phyloP scores from a whole-genome alignment of 1,140 invertebrate genomes.

The Drosophila micromelanica region DNA sequence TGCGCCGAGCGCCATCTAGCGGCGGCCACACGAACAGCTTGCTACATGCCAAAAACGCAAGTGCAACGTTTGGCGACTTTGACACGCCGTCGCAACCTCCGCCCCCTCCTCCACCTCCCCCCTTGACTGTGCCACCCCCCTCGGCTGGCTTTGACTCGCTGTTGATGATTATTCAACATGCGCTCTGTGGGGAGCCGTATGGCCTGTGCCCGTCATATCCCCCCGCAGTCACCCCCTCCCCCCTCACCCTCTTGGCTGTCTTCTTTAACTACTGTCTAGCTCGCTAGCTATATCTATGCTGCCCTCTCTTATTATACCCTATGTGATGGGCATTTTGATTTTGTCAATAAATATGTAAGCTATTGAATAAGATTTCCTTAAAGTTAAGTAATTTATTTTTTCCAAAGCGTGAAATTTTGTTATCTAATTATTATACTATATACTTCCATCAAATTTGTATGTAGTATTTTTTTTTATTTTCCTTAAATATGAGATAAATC shows the following conservation, averaged over 20 bases:
- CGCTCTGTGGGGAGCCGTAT: slow-evolving; percentile 72
- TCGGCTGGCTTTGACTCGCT: slow-evolving; percentile 28
- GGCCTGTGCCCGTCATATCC: slow-evolving; percentile 46
- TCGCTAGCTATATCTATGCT: neutral
- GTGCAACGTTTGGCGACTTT: slow-evolving; percentile 54
- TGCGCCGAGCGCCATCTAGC: slow-evolving; percentile 72
- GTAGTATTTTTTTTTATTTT: too few species aligned
- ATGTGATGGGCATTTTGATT: neutral
- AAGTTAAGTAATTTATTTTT: too few species aligned
- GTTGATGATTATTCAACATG: slow-evolving; percentile 81
- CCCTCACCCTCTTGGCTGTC: neutral
- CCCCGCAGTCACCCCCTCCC: neutral
- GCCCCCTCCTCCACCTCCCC: neutral
- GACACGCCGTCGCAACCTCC: slow-evolving; percentile 19
- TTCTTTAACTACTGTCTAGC: slow-evolving; percentile 28
- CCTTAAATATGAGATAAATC: too few species aligned
- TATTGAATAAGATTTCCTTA: too few species aligned
- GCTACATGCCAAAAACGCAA: slow-evolving; percentile 80
- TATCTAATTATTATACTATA: too few species aligned
- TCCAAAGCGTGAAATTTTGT: too few species aligned
- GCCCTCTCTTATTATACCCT: neutral
- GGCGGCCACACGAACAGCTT: slow-evolving; percentile 65
- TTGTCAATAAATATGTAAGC: neutral
- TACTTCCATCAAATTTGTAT: too few species aligned
- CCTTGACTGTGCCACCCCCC: neutral